Conservation (phyloP, 2,797 vertebrate species). For the Eremophila alpestris region DNA sequence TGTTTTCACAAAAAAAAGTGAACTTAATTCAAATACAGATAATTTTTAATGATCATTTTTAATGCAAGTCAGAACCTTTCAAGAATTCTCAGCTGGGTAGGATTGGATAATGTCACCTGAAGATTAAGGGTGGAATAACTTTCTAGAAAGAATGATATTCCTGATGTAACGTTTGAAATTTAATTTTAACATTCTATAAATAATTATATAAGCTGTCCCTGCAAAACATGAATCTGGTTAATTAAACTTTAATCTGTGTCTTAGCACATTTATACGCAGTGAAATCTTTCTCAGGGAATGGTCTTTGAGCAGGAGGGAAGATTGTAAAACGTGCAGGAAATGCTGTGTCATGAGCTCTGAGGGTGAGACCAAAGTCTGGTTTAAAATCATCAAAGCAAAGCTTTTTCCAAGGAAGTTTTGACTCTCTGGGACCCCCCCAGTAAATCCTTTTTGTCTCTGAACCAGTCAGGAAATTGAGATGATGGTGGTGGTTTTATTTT, state of each 20-base stretch:
- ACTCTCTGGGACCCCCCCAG: not conserved
- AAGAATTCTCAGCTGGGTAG: not conserved
- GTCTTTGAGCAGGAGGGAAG: not conserved
- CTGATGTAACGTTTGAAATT: not conserved
- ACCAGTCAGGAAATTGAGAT: not conserved
- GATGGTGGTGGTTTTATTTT: not conserved
- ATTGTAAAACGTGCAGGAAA: not conserved
- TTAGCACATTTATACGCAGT: not conserved
- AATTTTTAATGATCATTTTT: not conserved
- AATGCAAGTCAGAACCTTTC: not conserved
- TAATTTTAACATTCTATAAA: conserved; percentile 4
- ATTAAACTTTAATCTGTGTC: conserved; percentile 40
- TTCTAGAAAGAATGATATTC: not conserved
- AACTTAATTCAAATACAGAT: not conserved
- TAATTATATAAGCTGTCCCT: not conserved
- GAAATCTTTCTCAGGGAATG: not conserved
- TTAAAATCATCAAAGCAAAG: not conserved
- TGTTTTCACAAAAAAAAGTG: not conserved
- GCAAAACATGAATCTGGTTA: conserved; percentile 1
- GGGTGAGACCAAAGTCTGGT: not conserved
- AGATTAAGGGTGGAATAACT: not conserved
- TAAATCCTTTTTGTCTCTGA: not conserved
- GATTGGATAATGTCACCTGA: not conserved
- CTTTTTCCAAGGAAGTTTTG: not conserved
- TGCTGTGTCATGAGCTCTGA: not conserved